phyloP scores from a whole-genome alignment of 2,113 vertebrate genomes.

The Eonycteris spelaea region DNA sequence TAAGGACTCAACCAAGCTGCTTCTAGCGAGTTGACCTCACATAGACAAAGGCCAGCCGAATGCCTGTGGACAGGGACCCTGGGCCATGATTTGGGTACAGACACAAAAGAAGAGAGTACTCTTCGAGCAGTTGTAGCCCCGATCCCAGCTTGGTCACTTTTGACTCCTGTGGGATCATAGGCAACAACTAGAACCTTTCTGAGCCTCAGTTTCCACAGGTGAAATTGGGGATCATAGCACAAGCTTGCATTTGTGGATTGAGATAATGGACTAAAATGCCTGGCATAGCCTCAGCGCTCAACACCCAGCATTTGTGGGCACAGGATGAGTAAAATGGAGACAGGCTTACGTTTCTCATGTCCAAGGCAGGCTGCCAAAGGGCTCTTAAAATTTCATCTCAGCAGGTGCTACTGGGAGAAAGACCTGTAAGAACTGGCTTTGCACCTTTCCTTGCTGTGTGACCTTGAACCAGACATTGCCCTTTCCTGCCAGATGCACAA shows the following conservation, averaged over 20 bases:
- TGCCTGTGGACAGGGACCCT: neutral
- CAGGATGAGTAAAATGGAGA: neutral
- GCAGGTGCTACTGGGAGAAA: neutral
- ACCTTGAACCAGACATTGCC: neutral
- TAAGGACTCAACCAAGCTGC: neutral
- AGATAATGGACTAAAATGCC: neutral
- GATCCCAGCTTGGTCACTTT: neutral
- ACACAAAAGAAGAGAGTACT: neutral
- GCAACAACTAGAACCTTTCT: neutral
- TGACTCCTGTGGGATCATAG: fast-evolving
- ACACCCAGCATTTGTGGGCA: fast-evolving
- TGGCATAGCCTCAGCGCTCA: neutral
- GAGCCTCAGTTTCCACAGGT: neutral
- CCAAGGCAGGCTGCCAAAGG: neutral
- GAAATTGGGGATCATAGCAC: too few species aligned
- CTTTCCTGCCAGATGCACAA: neutral
- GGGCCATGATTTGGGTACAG: fast-evolving
- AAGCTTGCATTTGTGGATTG: neutral
- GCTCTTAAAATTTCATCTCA: neutral
- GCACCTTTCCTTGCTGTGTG: neutral
- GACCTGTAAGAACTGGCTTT: neutral
- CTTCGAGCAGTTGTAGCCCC: fast-evolving
- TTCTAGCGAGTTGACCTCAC: neutral
- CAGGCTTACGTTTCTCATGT: neutral
- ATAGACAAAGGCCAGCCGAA: neutral